Conservation (phyloP, 2,888 invertebrate species). For the Caenorhabditis angaria region DNA sequence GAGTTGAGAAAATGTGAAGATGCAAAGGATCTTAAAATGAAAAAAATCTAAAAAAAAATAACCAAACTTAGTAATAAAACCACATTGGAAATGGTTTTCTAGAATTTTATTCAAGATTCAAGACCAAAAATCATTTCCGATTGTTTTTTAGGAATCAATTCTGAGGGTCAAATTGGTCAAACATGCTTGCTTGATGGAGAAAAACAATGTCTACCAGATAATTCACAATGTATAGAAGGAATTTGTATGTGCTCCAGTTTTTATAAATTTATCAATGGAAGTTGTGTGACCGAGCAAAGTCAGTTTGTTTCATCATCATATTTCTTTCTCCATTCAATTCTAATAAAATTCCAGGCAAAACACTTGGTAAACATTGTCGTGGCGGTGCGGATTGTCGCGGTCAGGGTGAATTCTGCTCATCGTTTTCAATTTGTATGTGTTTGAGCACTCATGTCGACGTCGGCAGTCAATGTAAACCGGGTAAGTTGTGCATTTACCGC, state of each 20-base stretch:
- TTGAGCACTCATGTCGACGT: constrained; percentile 60
- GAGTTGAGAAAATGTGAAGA: no score
- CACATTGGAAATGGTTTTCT: no score
- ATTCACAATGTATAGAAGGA: constrained; percentile 61
- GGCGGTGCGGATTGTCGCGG: constrained; percentile 62
- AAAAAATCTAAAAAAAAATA: no score
- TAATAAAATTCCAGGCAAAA: constrained; percentile 47
- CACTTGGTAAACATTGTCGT: constrained; percentile 58
- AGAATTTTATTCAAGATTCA: no score
- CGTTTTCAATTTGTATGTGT: constrained; percentile 63
- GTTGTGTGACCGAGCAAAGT: constrained; percentile 51
- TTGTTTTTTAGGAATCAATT: background rate
- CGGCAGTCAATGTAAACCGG: constrained; percentile 60
- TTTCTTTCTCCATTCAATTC: constrained; percentile 1
- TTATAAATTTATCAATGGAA: constrained; percentile 48
- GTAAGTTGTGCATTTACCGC: constrained; percentile 30
- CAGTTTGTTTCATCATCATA: constrained; percentile 29
- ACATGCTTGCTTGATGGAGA: constrained; percentile 46
- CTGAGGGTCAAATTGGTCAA: constrained; percentile 39
- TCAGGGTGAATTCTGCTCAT: constrained; percentile 66
- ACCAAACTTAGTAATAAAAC: no score
- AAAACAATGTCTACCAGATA: constrained; percentile 47
- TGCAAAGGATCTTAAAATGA: no score
- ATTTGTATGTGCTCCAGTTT: constrained; percentile 62
- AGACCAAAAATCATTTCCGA: no score